phyloP scores from a whole-genome alignment of 1,140 invertebrate genomes.

The Achatina immaculata region DNA sequence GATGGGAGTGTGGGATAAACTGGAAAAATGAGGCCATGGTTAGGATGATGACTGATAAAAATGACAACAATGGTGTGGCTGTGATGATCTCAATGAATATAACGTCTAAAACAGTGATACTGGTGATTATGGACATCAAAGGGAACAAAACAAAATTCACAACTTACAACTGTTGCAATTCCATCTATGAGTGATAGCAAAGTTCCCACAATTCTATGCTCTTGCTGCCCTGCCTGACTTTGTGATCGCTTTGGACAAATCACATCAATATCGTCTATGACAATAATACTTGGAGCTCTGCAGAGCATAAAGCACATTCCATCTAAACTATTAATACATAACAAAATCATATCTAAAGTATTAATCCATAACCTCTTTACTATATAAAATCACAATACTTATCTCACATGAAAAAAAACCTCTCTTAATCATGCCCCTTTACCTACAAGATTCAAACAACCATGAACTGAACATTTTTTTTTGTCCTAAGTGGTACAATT shows the following conservation, averaged over 20 bases:
- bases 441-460: too few species aligned
- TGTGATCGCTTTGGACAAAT: conserved; percentile 91
- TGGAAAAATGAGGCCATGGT: too few species aligned
- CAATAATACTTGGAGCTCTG: conserved; percentile 87
- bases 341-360: background rate
- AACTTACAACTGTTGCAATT: conserved; percentile 41
- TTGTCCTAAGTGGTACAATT: too few species aligned
- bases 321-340: background rate
- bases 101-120: too few species aligned
- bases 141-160: background rate
- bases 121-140: background rate
- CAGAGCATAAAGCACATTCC: background rate
- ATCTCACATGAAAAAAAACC: too few species aligned
- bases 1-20: too few species aligned
- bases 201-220: conserved; percentile 80
- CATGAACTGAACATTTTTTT: too few species aligned
- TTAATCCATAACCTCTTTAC: background rate
- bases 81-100: too few species aligned
- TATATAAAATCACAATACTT: background rate
- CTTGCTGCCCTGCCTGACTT: conserved; percentile 77
- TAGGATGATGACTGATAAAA: too few species aligned
- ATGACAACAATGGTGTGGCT: too few species aligned
- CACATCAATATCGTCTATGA: conserved; percentile 99
- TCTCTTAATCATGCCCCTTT: too few species aligned
- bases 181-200: conserved; percentile 80